Percentiles rank a stretch among this genome's conserved stretches.
Evolutionary conservation across 30 jellyfish, hydroid and myxozoan species (phyloP).

Genomic region (Hydractinia echinata): DNA sequence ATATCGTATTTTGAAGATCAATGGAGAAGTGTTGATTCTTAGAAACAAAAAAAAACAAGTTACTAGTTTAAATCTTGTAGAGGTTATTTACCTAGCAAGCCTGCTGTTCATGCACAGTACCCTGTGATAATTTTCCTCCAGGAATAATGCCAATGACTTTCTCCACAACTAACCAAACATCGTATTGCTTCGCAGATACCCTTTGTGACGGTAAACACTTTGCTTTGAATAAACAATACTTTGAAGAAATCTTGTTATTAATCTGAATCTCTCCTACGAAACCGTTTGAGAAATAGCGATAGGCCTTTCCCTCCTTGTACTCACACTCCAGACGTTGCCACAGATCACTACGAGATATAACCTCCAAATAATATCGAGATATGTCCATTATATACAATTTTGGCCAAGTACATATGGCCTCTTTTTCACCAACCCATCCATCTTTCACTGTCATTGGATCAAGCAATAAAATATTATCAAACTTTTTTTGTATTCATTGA

Average conservation of each 20-base stretch:
- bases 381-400: slow-evolving; percentile 8
- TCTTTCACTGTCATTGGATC: slow-evolving; percentile 17
- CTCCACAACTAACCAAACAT: slow-evolving; percentile 43
- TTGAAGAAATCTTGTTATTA: slow-evolving; percentile 6
- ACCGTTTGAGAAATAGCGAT: slow-evolving; percentile 27
- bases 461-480: not conserved
- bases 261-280: slow-evolving; percentile 23
- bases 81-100: slow-evolving; percentile 15
- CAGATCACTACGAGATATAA: not conserved
- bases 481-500: not conserved
- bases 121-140: slow-evolving; percentile 22
- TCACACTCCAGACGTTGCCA: slow-evolving; percentile 45
- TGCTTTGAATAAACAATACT: slow-evolving; percentile 20
- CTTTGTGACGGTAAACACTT: slow-evolving; percentile 43
- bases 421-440: slow-evolving; percentile 47
- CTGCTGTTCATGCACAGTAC: slow-evolving; percentile 12
- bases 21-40: no score
- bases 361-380: not conserved
- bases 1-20: no score
- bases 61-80: not conserved
- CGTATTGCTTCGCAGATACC: slow-evolving; percentile 22
- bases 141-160: not conserved
- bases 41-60: no score
- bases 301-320: slow-evolving; percentile 54
- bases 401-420: slow-evolving; percentile 45